Conservation (phyloP, 2,888 invertebrate genomes). For the Palloptera scutellata region DNA sequence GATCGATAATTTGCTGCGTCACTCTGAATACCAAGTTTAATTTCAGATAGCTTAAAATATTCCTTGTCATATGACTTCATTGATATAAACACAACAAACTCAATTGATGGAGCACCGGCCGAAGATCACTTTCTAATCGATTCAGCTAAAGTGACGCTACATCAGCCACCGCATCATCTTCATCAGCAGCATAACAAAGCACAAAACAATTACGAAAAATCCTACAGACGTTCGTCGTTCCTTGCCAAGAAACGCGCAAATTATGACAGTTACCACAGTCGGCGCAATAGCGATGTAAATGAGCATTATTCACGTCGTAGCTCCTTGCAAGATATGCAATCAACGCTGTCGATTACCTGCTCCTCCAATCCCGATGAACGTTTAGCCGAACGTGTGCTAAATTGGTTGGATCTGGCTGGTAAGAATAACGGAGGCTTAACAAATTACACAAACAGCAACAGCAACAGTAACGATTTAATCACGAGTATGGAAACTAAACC, state of each 20-base stretch:
- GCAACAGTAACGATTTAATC: neutral
- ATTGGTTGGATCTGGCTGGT: slow-evolving; percentile 81
- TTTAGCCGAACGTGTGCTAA: slow-evolving; percentile 76
- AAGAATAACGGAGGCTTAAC: slow-evolving; percentile 60
- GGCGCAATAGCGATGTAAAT: slow-evolving; percentile 38
- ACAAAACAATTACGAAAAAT: slow-evolving; percentile 21
- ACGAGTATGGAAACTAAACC: slow-evolving; percentile 10
- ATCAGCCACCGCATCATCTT: slow-evolving; percentile 16
- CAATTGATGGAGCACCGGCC: slow-evolving; percentile 10
- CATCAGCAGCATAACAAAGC: neutral
- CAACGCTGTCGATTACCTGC: slow-evolving; percentile 28
- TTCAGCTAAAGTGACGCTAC: slow-evolving; percentile 41
- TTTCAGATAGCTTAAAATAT: slow-evolving; percentile 34
- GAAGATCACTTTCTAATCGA: slow-evolving; percentile 39
- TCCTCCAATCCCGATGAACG: slow-evolving; percentile 58
- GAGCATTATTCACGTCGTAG: slow-evolving; percentile 51
- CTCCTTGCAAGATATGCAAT: slow-evolving; percentile 53
- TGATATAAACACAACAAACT: slow-evolving; percentile 16
- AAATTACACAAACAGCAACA: slow-evolving; percentile 26
- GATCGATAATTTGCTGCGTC: too few relatives aligned
- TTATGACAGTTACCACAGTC: slow-evolving; percentile 32
- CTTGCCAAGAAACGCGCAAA: slow-evolving; percentile 31
- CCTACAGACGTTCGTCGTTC: neutral
- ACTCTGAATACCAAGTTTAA: neutral
- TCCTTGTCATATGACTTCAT: slow-evolving; percentile 34